Base-by-base conservation (phyloP, 2,797 vertebrate genomes). In the Enoplosus armatus region DNA sequence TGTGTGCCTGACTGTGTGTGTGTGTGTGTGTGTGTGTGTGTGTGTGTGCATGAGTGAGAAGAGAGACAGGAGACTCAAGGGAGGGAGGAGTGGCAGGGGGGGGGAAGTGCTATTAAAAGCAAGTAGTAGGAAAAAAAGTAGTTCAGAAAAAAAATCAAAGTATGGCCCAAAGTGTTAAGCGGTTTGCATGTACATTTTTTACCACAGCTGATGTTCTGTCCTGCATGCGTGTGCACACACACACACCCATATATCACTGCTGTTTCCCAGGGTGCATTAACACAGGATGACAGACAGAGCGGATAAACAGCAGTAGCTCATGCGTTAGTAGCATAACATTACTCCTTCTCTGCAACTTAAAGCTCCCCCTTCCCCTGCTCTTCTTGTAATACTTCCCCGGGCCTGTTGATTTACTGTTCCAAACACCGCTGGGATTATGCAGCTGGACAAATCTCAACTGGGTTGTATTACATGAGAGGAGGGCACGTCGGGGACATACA, bases 101-200 rank as follows among this genome's bases (percentile, higher is more conserved):
- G 60, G 51, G 33, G 12, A 20, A 68, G 65, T 67, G 82, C 92
- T 95, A 93, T 93, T 93, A 93, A 94, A 93, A 94, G 89, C 84
- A 86, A 83, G 83, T 85, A 72, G 82, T 73, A 77, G 88, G 68
- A 86, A 90, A 87, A 90, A 72, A 92, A 90, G 67, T 89, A 85
- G 85, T 86, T 86, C 76, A 80, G 75, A 48, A 54, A 87, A 82
- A 47, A 82, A 75, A 83, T 72, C 65, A 89, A 87, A 91, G 86
- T 85, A 80, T 77, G 75, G 67, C 80, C 83, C 70, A 39, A 77
- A 91, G 84, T 86, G 95, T 95, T 93, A 93, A 94, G 95, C 92
- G 94, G 95, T 96, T 95, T 95, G 70, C 95, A 94, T 96, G 95
- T 96, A 96, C 95, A 95, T 96, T 96, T 96, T 96, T 96, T 93